phyloP scores from a whole-genome alignment of 1,140 invertebrate species.

The Drosophila lacteicornis region DNA sequence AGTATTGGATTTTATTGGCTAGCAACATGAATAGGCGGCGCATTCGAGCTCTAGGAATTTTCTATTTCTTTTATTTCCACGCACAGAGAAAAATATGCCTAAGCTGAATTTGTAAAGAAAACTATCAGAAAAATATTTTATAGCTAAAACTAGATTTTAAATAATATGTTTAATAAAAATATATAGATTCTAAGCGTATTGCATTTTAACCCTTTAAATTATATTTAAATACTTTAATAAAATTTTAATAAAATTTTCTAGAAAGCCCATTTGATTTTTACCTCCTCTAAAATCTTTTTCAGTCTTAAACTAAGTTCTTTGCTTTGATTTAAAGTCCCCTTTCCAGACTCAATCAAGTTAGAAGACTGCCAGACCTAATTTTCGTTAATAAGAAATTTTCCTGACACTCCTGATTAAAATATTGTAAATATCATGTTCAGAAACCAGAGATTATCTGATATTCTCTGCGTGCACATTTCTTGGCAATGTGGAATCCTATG shows the following conservation, averaged over 20 bases:
- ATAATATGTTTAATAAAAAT: no score
- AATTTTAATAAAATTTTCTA: no score
- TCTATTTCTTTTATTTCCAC: not conserved
- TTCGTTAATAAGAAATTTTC: not conserved
- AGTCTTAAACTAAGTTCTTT: not conserved
- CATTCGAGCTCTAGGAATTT: slow-evolving; percentile 1
- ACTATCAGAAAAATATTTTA: not conserved
- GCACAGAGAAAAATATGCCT: not conserved
- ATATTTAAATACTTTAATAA: no score
- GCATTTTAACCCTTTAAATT: not conserved
- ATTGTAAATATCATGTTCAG: not conserved
- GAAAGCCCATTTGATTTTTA: no score
- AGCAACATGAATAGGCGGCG: slow-evolving; percentile 31
- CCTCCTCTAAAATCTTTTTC: no score
- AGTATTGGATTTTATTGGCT: slow-evolving; percentile 24
- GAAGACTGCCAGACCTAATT: not conserved
- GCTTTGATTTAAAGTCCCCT: not conserved
- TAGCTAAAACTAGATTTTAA: no score
- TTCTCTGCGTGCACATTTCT: slow-evolving; percentile 1
- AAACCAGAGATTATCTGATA: not conserved
- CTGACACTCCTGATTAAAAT: not conserved
- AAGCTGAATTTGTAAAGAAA: not conserved
- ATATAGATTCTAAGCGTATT: no score
- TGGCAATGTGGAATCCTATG: slow-evolving; percentile 3
- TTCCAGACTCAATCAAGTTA: not conserved